phyloP scores from a whole-genome alignment of 2,888 invertebrate genomes.

The Lumbricus terrestris region DNA sequence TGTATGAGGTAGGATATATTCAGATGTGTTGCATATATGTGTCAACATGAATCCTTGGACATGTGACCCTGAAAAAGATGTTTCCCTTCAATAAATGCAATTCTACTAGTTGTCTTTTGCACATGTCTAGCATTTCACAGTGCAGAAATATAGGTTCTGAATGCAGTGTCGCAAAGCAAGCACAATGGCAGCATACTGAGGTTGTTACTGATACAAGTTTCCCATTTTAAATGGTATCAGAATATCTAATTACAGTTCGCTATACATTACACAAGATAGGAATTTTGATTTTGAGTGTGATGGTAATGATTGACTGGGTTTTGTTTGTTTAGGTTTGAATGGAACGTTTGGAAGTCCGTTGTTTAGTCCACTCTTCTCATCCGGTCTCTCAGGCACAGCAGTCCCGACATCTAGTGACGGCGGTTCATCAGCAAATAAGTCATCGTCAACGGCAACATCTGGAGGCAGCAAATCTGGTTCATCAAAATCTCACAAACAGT shows the following conservation, averaged over 20 bases:
- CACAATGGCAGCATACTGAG: too few relatives aligned
- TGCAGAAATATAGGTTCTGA: background rate
- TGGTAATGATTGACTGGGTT: background rate
- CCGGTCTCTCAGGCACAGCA: background rate
- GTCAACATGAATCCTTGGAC: background rate
- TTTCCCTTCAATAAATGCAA: background rate
- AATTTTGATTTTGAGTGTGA: background rate
- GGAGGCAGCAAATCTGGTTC: constrained; percentile 10
- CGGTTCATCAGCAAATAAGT: background rate
- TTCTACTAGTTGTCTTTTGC: background rate
- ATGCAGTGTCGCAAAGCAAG: too few relatives aligned
- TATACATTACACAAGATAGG: background rate
- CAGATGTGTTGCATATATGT: too few relatives aligned
- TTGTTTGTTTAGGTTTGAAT: constrained; percentile 28
- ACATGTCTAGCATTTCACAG: background rate
- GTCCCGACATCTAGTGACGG: background rate
- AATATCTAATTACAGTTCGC: background rate
- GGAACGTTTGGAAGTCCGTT: constrained; percentile 28
- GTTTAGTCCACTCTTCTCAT: constrained; percentile 17
- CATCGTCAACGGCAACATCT: background rate
- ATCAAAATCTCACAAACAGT: constrained; percentile 16
- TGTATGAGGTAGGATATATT: too few relatives aligned
- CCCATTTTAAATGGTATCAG: too few relatives aligned
- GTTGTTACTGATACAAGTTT: too few relatives aligned
- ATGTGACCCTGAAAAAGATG: background rate